Base-by-base conservation (phyloP, 92 coral and sea anemone genomes). In the Actinostola sp. region DNA sequence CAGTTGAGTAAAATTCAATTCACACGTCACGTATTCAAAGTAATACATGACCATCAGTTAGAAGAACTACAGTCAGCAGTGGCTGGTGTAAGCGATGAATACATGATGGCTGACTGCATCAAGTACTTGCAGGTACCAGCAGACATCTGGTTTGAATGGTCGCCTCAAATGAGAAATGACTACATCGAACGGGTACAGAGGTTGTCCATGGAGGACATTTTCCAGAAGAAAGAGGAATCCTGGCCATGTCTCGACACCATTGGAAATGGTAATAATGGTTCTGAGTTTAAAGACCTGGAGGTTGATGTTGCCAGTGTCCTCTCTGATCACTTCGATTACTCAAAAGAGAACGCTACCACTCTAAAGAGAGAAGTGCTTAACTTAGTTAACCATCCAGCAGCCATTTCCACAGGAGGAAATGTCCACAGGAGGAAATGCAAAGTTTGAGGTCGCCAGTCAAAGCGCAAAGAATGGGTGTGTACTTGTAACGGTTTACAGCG, bases 21-120 rank as follows among this genome's bases (percentile, higher is more conserved):
- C 46, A 73, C 81, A 3, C 60, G 52, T 23, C 70, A 85, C 25
- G 85, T 87, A n/a, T 87, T 87, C 23, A 82, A 83, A 75, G 82
- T 32, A 66, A 70, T 88, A 12, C 78, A 88, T 49, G 27, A 23
- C 8, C 77, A 73, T 13, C 79, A 83, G 39, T 43, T 50, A 24
- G 83, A 86, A 63, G 83, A 86, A 83, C 42, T 80, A 2, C 72
- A 74, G 17, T 76, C 66, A 15, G 88, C 85, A 51, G 34, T 73
- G 26, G 77, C 79, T 58, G 89, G 86, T 38, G 26, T 83, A 27
- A 83, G 92, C 33, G 76, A 88, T 31, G 74, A 77, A 42, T 87
- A 87, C 45, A 61, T 42, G 19, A 89, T 87, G 19, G 80, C 81
- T 2, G 77, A 84, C 30, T n/a, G 53, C 50, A 73, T 29, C 14